Evolutionary conservation across 1,140 invertebrate genomes (phyloP).

Genomic region (Bombus vancouverensis): DNA sequence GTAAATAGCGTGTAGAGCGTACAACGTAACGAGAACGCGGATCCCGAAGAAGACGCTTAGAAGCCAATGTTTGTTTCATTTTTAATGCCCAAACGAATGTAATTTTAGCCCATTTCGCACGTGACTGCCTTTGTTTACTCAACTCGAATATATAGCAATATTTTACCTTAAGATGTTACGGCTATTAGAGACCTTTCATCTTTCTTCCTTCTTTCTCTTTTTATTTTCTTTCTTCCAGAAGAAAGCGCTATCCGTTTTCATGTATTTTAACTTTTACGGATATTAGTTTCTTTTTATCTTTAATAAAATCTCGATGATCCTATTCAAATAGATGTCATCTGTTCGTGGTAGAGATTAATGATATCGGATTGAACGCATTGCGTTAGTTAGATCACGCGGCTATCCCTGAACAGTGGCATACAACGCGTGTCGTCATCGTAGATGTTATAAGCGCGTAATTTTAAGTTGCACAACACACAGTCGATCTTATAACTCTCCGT

Average conservation of each 20-base stretch:
- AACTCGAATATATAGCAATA: not conserved
- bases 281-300: not conserved
- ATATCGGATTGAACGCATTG: constrained; percentile 19
- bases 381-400: constrained; percentile 24
- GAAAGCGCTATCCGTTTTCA: no score
- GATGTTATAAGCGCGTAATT: constrained; percentile 12
- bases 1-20: constrained; percentile 6
- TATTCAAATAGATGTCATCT: not conserved
- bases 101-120: not conserved
- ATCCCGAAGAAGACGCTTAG: not conserved
- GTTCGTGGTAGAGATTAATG: not conserved
- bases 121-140: not conserved
- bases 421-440: constrained; percentile 3
- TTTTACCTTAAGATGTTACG: no score
- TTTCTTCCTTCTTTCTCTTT: not conserved
- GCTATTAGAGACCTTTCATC: rapidly evolving
- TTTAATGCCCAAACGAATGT: constrained; percentile 1
- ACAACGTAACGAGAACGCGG: not conserved
- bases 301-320: not conserved
- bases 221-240: no score
- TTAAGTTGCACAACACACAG: constrained; percentile 27
- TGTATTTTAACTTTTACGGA: no score
- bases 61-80: constrained; percentile 35
- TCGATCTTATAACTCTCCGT: not conserved
- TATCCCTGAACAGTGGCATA: not conserved